Evolutionary conservation across 1,140 invertebrate species (phyloP).

Genomic region (Drosophila mayri): DNA sequence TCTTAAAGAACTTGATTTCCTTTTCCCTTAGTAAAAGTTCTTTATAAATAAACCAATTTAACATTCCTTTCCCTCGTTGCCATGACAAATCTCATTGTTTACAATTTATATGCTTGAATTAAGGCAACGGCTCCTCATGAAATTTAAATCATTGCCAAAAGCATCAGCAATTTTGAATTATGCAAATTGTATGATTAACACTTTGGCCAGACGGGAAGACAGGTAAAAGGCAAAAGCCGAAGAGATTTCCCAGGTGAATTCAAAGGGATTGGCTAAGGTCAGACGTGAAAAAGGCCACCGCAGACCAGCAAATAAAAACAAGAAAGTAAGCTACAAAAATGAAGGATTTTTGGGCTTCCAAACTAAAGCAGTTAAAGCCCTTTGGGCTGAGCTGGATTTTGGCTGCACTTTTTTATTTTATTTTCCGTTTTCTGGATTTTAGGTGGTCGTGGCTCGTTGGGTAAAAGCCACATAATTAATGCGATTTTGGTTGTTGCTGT

Average conservation of each 20-base stretch:
- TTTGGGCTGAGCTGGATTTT: constrained; percentile 29
- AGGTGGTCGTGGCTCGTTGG: not conserved
- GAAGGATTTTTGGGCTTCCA: constrained; percentile 18
- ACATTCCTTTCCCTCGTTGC: not conserved
- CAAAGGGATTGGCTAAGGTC: constrained; percentile 35
- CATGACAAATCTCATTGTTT: not conserved
- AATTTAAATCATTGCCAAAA: constrained; percentile 30
- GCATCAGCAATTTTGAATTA: constrained; percentile 48
- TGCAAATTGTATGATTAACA: constrained; percentile 64
- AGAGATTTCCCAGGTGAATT: constrained; percentile 31
- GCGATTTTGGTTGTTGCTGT: constrained; percentile 59
- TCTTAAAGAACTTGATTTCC: not conserved
- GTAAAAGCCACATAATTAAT: constrained; percentile 71
- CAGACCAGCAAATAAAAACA: constrained; percentile 18
- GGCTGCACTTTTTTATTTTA: constrained; percentile 1
- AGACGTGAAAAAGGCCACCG: constrained; percentile 41
- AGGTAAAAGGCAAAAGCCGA: constrained; percentile 2
- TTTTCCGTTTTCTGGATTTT: constrained; percentile 2
- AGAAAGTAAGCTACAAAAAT: constrained; percentile 6
- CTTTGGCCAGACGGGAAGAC: constrained; percentile 35
- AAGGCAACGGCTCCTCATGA: constrained; percentile 6
- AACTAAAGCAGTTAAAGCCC: constrained; percentile 35
- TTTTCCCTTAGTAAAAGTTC: not conserved
- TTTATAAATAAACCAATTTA: not conserved
- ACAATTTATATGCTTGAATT: constrained; percentile 22